A percentile compares a stretch with the other conserved stretches of the same genome.
These are phyloP conservation scores for Chelon auratus DNA, from an alignment of 2,797 vertebrate genomes.

Conservation along the genomic window DNA sequence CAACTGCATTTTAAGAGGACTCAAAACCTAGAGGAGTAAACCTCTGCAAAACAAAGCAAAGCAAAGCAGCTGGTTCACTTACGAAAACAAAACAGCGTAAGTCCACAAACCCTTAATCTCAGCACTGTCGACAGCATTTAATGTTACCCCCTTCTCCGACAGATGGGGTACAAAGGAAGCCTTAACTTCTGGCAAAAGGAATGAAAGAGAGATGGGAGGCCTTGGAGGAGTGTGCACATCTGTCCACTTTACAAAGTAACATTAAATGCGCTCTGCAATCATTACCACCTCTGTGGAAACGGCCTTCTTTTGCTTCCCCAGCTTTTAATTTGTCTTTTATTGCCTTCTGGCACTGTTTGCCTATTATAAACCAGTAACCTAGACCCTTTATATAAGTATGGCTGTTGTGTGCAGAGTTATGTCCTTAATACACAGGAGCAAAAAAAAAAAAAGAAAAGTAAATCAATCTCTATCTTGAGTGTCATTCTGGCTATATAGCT, in stretches of 20 bases:
- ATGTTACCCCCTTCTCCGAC: slow-evolving; percentile 5
- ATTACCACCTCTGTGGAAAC: slow-evolving; percentile 65
- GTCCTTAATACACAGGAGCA: neutral
- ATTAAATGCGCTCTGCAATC: slow-evolving; percentile 64
- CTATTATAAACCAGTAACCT: slow-evolving; percentile 46
- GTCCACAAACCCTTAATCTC: slow-evolving; percentile 29
- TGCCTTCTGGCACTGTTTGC: slow-evolving; percentile 67
- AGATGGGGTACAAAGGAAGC: slow-evolving; percentile 45
- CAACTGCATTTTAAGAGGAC: neutral
- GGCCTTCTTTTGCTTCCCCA: slow-evolving; percentile 51
- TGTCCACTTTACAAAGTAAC: slow-evolving; percentile 61
- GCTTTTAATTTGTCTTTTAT: slow-evolving; percentile 63
- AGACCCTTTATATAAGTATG: slow-evolving; percentile 9
- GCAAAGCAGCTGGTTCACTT: slow-evolving; percentile 41
- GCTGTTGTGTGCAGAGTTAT: neutral
- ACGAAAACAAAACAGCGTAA: slow-evolving; percentile 23
- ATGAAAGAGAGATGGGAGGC: slow-evolving; percentile 36
- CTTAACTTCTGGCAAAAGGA: slow-evolving; percentile 39
- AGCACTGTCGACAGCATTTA: slow-evolving; percentile 35
- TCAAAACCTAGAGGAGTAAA: slow-evolving; percentile 4
- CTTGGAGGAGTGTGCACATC: slow-evolving; percentile 56
- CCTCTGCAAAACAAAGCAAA: slow-evolving; percentile 34
- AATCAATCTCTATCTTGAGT: neutral
- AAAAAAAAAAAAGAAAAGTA: neutral
- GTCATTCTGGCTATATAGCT: neutral